phyloP scores from a whole-genome alignment of 2,113 vertebrate species.

The Nasalis larvatus region DNA sequence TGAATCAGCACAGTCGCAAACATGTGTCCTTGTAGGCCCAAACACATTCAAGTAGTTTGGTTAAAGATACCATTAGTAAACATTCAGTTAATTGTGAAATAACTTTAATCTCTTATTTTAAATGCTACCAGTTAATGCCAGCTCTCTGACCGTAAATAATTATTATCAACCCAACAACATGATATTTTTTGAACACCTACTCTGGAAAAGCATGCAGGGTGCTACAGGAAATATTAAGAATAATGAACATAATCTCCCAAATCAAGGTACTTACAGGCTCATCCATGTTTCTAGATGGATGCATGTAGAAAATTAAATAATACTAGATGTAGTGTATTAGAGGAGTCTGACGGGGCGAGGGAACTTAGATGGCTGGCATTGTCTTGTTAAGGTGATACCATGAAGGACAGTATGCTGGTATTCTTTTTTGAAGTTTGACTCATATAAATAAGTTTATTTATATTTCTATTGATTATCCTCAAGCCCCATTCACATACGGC shows the following conservation, averaged over 20 bases:
- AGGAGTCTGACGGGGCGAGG: not conserved
- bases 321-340: not conserved
- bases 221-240: not conserved
- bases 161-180: not conserved
- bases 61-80: not conserved
- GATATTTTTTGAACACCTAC: not conserved
- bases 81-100: not conserved
- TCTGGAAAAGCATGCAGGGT: not conserved
- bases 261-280: not conserved
- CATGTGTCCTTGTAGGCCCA: not conserved
- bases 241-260: not conserved
- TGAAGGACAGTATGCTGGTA: not conserved
- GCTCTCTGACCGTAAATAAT: not conserved
- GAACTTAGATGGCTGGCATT: not conserved
- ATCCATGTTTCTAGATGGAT: not conserved
- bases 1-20: not conserved
- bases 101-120: not conserved
- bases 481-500: not conserved
- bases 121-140: not conserved
- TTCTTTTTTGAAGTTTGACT: not conserved
- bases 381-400: not conserved
- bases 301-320: not conserved
- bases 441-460: not conserved
- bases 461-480: not conserved
- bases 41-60: not conserved